phyloP scores from a whole-genome alignment of 2,888 invertebrate genomes.

The Fissipunctia ypsillon region DNA sequence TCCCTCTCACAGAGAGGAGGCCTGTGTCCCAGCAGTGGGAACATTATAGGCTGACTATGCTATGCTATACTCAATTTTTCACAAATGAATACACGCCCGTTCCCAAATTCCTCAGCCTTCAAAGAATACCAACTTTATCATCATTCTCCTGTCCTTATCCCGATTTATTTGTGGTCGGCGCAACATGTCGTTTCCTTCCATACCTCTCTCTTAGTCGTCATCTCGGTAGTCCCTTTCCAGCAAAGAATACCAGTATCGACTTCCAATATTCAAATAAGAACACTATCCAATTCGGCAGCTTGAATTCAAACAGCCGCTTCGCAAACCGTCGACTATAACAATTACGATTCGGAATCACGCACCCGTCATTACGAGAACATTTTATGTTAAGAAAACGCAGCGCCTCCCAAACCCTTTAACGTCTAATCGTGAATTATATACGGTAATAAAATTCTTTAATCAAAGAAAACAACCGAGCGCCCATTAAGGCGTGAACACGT shows the following conservation, averaged over 20 bases:
- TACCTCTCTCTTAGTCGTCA: too few relatives aligned
- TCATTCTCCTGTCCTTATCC: background rate
- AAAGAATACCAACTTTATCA: background rate
- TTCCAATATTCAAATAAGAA: constrained; percentile 48
- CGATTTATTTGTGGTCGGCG: background rate
- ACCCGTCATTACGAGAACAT: constrained; percentile 86
- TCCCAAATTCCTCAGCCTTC: background rate
- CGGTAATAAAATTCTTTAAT: constrained; percentile 91
- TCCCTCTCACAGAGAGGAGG: too few relatives aligned
- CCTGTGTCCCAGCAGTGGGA: too few relatives aligned
- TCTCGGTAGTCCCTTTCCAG: background rate
- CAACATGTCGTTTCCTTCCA: background rate
- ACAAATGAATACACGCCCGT: too few relatives aligned
- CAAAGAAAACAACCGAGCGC: constrained; percentile 90
- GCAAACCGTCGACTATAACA: constrained; percentile 79
- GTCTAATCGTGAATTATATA: constrained; percentile 90
- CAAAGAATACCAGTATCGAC: constrained; percentile 25
- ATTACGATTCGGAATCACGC: constrained; percentile 89
- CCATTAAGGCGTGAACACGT: constrained; percentile 89
- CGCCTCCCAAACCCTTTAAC: constrained; percentile 85
- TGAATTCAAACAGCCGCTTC: constrained; percentile 70
- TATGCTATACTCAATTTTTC: too few relatives aligned
- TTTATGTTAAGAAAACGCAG: constrained; percentile 84
- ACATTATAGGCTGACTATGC: too few relatives aligned
- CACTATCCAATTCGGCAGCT: constrained; percentile 62